A percentile compares a stretch with the other conserved stretches of the same genome.
These are phyloP conservation scores for Lepidostoma basale DNA, from an alignment of 1,140 invertebrate genomes.

Conservation along the genomic window DNA sequence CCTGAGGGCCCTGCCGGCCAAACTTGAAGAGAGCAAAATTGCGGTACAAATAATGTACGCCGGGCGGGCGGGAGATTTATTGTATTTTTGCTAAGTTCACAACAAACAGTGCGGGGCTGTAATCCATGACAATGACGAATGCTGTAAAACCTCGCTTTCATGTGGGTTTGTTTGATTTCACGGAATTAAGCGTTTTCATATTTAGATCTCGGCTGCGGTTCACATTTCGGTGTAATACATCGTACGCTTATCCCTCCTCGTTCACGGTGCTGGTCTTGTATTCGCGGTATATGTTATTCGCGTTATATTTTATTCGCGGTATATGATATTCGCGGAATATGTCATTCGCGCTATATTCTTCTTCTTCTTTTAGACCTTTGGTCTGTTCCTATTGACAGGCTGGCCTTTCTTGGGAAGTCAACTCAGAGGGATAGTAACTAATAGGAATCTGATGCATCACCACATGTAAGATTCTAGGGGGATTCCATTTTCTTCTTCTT, in stretches of 20 bases:
- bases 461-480: too few species aligned
- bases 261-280: too few species aligned
- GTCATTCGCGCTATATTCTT: too few species aligned
- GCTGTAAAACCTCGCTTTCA: not conserved
- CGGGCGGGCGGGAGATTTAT: conserved; percentile 19
- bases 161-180: conserved; percentile 17
- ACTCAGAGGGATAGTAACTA: too few species aligned
- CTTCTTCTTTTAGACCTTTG: too few species aligned
- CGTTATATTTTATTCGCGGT: too few species aligned
- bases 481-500: too few species aligned
- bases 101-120: conserved; percentile 8
- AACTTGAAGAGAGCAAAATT: conserved; percentile 18
- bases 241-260: conserved; percentile 7
- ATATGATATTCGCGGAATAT: too few species aligned
- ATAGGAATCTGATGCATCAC: too few species aligned
- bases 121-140: conserved; percentile 21
- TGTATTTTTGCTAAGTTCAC: conserved; percentile 20
- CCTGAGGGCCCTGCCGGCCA: conserved; percentile 3
- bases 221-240: conserved; percentile 9
- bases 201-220: conserved; percentile 20
- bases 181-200: conserved; percentile 18
- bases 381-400: too few species aligned
- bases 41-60: conserved; percentile 25
- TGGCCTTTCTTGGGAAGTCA: too few species aligned
- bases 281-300: too few species aligned